Evolutionary conservation across 2,113 vertebrate genomes (phyloP), one percentile per base, ranked within the genome.

Genomic region (Apodemus sylvaticus): DNA sequence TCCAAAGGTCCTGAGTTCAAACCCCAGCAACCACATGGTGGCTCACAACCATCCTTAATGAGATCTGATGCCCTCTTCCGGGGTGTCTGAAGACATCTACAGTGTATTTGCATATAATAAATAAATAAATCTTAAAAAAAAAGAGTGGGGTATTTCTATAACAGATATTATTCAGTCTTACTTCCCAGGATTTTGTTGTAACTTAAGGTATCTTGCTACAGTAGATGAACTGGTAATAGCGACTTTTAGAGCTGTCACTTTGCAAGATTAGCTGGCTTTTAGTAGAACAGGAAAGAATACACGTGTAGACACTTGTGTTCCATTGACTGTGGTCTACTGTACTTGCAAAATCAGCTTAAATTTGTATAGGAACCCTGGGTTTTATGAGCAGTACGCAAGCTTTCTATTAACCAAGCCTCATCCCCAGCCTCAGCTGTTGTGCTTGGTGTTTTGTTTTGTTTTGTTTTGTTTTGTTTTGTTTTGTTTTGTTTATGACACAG

Each of bases 161-260:
- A 99, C 99, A 99, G 99, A 99, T 99, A 99, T 99, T 99, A 99
- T 99, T 99, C 98, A 99, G 99, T 99, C 99, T 99, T 99, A 99
- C 99, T 99, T 99, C 99, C 98, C 98, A 98, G 99, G 98, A 98
- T 98, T 98, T 98, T 99, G 98, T 99, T 99, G 99, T 99, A 99
- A 99, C 99, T 99, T 99, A 99, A 99, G 98, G 98, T 99, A 99
- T 99, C 99, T 99, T 99, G 97, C 98, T 99, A 99, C 99, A 99
- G 99, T 99, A 99, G 98, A 98, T 98, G 99, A 99, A 98, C 98
- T 98, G 98, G 98, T 98, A 98, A 98, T 98, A 98, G 98, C 96
- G 96, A 98, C 98, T 98, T 98, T 98, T 98, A 98, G 98, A 97
- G 97, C 97, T 98, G 96, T 98, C 98, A 98, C 98, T 98, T 98